phyloP scores from a whole-genome alignment of 2,797 vertebrate genomes.

The Phoxinus dragarum region DNA sequence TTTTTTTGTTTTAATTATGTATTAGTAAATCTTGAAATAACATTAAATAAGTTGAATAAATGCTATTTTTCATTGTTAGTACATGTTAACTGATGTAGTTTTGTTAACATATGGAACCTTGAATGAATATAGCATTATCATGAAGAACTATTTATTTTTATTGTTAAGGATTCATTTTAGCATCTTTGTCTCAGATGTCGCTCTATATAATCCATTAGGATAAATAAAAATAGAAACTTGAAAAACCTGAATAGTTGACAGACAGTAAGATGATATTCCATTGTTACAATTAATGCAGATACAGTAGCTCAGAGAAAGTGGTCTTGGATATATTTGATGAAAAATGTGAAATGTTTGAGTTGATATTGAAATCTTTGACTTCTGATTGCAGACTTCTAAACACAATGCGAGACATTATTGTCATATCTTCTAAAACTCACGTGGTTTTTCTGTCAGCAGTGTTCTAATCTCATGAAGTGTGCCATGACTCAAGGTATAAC shows the following conservation, averaged over 20 bases:
- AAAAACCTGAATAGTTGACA: slow-evolving; percentile 29
- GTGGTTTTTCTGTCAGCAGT: not conserved
- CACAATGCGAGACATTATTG: not conserved
- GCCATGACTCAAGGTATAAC: not conserved
- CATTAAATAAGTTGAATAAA: not conserved
- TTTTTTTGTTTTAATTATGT: not conserved
- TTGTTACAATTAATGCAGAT: not conserved
- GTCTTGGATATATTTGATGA: not conserved
- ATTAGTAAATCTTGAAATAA: not conserved
- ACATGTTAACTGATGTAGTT: not conserved
- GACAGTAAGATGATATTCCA: not conserved
- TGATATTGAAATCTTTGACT: not conserved
- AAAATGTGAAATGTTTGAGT: not conserved
- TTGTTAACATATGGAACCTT: not conserved
- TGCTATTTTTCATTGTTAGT: not conserved
- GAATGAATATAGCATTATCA: too few relatives aligned
- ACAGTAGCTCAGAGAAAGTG: not conserved
- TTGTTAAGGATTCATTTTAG: not conserved
- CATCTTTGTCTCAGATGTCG: not conserved
- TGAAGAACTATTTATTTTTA: too few relatives aligned
- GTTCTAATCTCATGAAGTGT: not conserved
- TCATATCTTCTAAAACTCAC: not conserved
- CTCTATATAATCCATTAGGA: not conserved
- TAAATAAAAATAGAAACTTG: slow-evolving; percentile 39
- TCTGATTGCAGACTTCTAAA: not conserved